These are phyloP conservation scores for Luperina nickerlii DNA, from an alignment of 2,888 invertebrate genomes.

Conservation along the genomic window DNA sequence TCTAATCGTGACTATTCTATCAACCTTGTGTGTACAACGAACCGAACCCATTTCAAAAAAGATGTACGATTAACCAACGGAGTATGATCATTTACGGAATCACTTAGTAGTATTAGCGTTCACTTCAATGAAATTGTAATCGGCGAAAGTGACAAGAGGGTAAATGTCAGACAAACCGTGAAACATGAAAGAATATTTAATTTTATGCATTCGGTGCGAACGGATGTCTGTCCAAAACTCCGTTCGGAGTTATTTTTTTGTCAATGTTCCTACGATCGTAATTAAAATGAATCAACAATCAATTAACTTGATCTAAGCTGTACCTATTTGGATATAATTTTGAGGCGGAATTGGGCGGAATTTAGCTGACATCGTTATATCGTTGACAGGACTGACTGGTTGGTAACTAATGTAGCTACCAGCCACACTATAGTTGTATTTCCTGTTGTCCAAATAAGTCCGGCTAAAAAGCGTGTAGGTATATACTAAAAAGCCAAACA, in stretches of 20 bases:
- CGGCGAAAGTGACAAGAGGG: constrained; percentile 67
- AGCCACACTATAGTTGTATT: constrained; percentile 11
- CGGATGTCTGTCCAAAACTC: constrained; percentile 28
- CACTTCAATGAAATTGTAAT: constrained; percentile 68
- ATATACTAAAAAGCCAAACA: constrained; percentile 47
- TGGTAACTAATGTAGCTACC: constrained; percentile 6
- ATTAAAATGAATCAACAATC: not conserved
- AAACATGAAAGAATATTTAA: constrained; percentile 45
- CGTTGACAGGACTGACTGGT: not conserved
- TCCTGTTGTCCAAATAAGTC: constrained; percentile 30
- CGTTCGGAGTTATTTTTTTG: not conserved
- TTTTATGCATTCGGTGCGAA: constrained; percentile 34
- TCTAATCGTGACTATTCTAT: constrained; percentile 70
- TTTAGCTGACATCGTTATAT: not conserved
- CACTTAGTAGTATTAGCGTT: constrained; percentile 48
- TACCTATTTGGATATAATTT: not conserved
- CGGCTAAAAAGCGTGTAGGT: constrained; percentile 15
- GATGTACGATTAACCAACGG: constrained; percentile 14
- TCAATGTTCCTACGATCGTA: not conserved
- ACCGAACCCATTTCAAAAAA: constrained; percentile 70
- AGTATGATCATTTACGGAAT: constrained; percentile 51
- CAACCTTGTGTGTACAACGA: constrained; percentile 62
- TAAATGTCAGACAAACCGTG: constrained; percentile 60
- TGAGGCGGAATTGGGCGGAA: constrained; percentile 1
- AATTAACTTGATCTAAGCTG: not conserved